These are phyloP conservation scores for Bombus superbus DNA, from an alignment of 1,140 invertebrate species.

Conservation along the genomic window DNA sequence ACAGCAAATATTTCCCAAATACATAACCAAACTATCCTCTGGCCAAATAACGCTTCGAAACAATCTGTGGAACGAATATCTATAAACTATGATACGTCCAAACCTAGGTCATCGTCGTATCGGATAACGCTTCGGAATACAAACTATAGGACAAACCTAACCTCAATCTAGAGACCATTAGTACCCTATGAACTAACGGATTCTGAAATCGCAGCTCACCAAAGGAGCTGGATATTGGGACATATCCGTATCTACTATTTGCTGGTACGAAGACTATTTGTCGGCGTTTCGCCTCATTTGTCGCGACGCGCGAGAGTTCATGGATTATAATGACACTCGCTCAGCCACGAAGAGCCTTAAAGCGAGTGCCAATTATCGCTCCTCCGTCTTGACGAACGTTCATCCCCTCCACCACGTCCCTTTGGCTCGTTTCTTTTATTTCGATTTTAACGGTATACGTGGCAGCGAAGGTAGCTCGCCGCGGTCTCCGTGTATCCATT, in stretches of 20 bases:
- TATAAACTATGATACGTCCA: too few relatives aligned
- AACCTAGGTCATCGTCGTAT: too few relatives aligned
- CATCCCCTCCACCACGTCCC: neutral
- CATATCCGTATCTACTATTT: neutral
- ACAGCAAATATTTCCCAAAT: too few relatives aligned
- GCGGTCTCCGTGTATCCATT: constrained; percentile 58
- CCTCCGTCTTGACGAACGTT: constrained; percentile 47
- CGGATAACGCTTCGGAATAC: too few relatives aligned
- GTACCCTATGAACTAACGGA: neutral
- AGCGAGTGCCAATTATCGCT: constrained; percentile 66
- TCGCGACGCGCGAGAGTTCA: constrained; percentile 56
- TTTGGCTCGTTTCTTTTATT: constrained; percentile 21
- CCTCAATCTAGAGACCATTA: too few relatives aligned
- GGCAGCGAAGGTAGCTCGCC: constrained; percentile 13
- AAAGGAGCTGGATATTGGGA: neutral
- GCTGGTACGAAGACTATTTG: neutral
- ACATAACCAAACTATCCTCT: too few relatives aligned
- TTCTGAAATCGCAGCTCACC: neutral
- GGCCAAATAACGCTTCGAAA: too few relatives aligned
- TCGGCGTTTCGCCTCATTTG: constrained; percentile 57
- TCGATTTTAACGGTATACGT: constrained; percentile 38
- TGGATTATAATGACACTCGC: constrained; percentile 58
- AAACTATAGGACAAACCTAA: too few relatives aligned
- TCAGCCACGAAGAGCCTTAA: constrained; percentile 42
- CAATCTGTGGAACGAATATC: too few relatives aligned